phyloP scores from a whole-genome alignment of 1,140 invertebrate genomes.

The Hycleus cichorii region DNA sequence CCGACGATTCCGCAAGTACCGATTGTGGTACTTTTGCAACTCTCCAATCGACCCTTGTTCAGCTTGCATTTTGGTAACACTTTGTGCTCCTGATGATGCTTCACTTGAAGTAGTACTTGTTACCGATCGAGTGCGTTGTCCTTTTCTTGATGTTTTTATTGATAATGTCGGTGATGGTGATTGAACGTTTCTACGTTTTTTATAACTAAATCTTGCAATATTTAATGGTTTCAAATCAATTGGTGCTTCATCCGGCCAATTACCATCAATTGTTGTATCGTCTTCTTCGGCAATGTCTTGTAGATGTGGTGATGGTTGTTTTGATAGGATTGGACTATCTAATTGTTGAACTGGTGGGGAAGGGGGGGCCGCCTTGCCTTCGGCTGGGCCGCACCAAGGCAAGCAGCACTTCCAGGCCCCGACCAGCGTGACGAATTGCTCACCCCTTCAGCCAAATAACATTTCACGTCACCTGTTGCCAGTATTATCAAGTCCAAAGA shows the following conservation, averaged over 20 bases:
- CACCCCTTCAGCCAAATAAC: constrained; percentile 18
- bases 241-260: constrained; percentile 19
- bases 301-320: constrained; percentile 34
- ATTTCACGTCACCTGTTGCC: constrained; percentile 13
- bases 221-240: constrained; percentile 29
- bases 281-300: constrained; percentile 39
- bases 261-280: constrained; percentile 5
- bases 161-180: constrained; percentile 37
- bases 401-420: constrained; percentile 42
- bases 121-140: constrained; percentile 28
- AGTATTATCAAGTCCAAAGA: not conserved
- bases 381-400: constrained; percentile 41
- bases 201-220: constrained; percentile 23
- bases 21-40: constrained; percentile 75
- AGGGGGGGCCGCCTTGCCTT: constrained; percentile 35
- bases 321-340: constrained; percentile 6
- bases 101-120: constrained; percentile 32
- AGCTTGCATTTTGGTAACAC: constrained; percentile 69
- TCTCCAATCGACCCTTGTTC: constrained; percentile 82
- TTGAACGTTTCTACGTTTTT: constrained; percentile 33
- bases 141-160: constrained; percentile 28
- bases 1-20: constrained; percentile 70
- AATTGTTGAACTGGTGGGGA: constrained; percentile 27
- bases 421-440: constrained; percentile 37
- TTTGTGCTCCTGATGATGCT: constrained; percentile 30